phyloP scores from a whole-genome alignment of 2,113 vertebrate species.

The Choloepus hoffmanni region DNA sequence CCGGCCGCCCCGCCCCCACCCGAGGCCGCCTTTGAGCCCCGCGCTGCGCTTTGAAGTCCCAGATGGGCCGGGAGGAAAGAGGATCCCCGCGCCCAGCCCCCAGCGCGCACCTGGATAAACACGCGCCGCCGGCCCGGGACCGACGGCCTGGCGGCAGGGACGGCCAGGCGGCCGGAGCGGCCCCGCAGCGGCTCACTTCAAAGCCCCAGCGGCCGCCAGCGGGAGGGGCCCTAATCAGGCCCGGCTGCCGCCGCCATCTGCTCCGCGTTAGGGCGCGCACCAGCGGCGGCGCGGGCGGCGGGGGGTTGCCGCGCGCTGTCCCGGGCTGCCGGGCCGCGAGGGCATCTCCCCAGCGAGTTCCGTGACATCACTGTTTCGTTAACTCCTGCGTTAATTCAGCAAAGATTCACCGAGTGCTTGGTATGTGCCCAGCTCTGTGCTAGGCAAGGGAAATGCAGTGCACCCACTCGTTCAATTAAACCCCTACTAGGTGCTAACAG shows the following conservation, averaged over 20 bases:
- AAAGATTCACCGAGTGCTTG: accelerated
- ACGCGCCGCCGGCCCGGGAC: constrained; percentile 73
- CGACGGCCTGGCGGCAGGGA: constrained; percentile 73
- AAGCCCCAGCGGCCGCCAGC: constrained; percentile 79
- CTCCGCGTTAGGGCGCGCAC: constrained; percentile 79
- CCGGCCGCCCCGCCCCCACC: background rate
- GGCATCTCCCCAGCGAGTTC: background rate
- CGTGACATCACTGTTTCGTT: background rate
- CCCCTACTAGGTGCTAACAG: background rate
- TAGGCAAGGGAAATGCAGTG: background rate
- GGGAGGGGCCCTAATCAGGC: constrained; percentile 85
- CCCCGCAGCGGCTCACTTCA: constrained; percentile 86
- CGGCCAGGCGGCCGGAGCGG: constrained; percentile 79
- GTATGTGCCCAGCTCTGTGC: background rate
- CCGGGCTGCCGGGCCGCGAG: background rate
- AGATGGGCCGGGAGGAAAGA: constrained; percentile 83
- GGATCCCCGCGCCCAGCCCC: constrained; percentile 73
- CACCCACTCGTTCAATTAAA: background rate
- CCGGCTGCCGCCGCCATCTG: constrained; percentile 86
- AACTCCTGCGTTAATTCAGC: background rate
- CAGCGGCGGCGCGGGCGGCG: constrained; percentile 14
- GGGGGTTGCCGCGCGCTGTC: background rate
- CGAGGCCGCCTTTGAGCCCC: constrained; percentile 63
- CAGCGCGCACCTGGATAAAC: constrained; percentile 86
- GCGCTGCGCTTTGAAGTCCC: constrained; percentile 82